Conservation (phyloP, 1,140 invertebrate species). For the Drosophila kepulauana region DNA sequence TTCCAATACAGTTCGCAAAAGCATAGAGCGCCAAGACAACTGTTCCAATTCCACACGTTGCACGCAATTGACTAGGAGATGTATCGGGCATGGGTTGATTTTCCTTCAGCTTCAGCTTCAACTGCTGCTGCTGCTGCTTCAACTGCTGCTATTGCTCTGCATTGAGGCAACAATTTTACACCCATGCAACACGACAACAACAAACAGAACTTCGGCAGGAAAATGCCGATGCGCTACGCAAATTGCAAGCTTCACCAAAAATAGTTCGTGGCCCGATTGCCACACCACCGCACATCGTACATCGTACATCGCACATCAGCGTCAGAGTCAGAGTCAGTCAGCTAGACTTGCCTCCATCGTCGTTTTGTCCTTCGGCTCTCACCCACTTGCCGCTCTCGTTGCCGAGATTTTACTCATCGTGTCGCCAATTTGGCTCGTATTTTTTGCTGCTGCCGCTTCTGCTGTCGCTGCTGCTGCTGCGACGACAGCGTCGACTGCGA, state of each 20-base stretch:
- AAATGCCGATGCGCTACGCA: conserved; percentile 77
- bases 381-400: conserved; percentile 43
- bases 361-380: conserved; percentile 35
- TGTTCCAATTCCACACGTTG: conserved; percentile 33
- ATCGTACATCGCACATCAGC: not conserved
- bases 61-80: not conserved
- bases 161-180: conserved; percentile 61
- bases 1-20: conserved; percentile 23
- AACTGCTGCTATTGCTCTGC: conserved; percentile 36
- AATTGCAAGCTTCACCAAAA: conserved; percentile 69
- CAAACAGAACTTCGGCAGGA: conserved; percentile 37
- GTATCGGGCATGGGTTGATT: conserved; percentile 19
- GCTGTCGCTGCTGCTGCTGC: conserved; percentile 38
- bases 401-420: conserved; percentile 44
- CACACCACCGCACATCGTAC: conserved; percentile 6
- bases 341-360: not conserved
- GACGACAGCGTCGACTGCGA: conserved; percentile 38
- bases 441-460: conserved; percentile 27
- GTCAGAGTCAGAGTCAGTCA: not conserved
- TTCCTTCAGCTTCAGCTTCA: not conserved
- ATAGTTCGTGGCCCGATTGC: conserved; percentile 50
- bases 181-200: conserved; percentile 52
- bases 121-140: not conserved
- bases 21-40: not conserved
- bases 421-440: conserved; percentile 33